Conservation (phyloP, 2,888 invertebrate species). For the Acleris sparsana region DNA sequence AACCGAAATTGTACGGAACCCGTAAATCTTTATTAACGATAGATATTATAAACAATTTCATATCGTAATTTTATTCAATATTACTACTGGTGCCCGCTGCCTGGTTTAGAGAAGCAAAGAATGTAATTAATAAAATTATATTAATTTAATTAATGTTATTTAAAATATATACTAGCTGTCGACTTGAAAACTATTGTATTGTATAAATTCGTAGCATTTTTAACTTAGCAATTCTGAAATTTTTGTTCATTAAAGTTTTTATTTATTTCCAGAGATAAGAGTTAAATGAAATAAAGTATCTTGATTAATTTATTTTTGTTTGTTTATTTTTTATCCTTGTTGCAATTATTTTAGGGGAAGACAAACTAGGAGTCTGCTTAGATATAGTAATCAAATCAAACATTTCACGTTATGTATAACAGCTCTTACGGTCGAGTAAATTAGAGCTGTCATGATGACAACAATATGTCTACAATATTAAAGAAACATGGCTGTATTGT, state of each 20-base stretch:
- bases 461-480: no score
- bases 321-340: conserved; percentile 44
- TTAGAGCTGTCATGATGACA: no score
- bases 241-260: conserved; percentile 66
- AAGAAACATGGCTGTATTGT: no score
- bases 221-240: conserved; percentile 57
- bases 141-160: conserved; percentile 34
- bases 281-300: conserved; percentile 68
- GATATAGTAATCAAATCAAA: no score
- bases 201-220: conserved; percentile 59
- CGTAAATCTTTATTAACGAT: no score
- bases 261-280: conserved; percentile 64
- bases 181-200: conserved; percentile 43
- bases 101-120: conserved; percentile 20
- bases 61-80: neutral
- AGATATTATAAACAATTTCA: neutral
- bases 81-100: conserved; percentile 18
- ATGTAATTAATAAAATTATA: conserved; percentile 31
- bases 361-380: neutral
- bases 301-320: conserved; percentile 58
- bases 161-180: conserved; percentile 32
- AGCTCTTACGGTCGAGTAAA: no score
- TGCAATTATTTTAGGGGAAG: neutral
- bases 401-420: no score
- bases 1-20: no score